phyloP scores from a whole-genome alignment of 2,797 vertebrate species.

The Helicolenus hilgendorfi region DNA sequence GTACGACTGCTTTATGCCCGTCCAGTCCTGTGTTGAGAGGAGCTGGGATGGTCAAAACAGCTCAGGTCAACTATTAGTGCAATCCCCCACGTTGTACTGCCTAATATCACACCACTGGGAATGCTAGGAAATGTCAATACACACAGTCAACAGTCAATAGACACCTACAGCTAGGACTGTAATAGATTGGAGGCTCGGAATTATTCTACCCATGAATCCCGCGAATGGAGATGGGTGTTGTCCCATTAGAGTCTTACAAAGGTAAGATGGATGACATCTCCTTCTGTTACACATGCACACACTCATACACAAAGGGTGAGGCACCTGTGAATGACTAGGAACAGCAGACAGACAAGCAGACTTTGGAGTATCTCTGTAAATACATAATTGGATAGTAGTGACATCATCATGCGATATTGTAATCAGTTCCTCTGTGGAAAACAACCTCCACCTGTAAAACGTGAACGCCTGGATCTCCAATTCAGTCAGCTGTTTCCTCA shows the following conservation, averaged over 20 bases:
- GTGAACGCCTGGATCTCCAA: neutral
- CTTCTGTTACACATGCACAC: constrained; percentile 56
- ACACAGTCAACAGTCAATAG: constrained; percentile 82
- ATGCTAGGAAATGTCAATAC: constrained; percentile 76
- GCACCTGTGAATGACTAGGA: constrained; percentile 87
- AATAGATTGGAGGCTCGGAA: constrained; percentile 75
- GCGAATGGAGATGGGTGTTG: constrained; percentile 49
- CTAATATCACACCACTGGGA: constrained; percentile 66
- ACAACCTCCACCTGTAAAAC: constrained; percentile 31
- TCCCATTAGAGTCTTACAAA: constrained; percentile 43
- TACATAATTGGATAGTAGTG: constrained; percentile 88
- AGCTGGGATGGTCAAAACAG: constrained; percentile 37
- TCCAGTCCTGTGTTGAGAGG: constrained; percentile 7
- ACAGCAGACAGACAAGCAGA: constrained; percentile 86
- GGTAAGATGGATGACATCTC: constrained; percentile 65
- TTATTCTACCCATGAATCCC: constrained; percentile 62
- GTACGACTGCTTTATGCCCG: constrained; percentile 42
- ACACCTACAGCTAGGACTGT: constrained; percentile 76
- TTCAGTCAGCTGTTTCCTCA: constrained; percentile 17
- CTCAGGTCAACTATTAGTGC: constrained; percentile 22
- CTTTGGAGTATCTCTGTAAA: constrained; percentile 89
- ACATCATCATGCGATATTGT: constrained; percentile 91
- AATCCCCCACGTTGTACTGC: constrained; percentile 50
- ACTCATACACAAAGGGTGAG: constrained; percentile 78
- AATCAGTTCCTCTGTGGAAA: constrained; percentile 80